These are phyloP conservation scores for Prionchulus punctatus DNA, from an alignment of 2,888 invertebrate genomes.

Conservation along the genomic window DNA sequence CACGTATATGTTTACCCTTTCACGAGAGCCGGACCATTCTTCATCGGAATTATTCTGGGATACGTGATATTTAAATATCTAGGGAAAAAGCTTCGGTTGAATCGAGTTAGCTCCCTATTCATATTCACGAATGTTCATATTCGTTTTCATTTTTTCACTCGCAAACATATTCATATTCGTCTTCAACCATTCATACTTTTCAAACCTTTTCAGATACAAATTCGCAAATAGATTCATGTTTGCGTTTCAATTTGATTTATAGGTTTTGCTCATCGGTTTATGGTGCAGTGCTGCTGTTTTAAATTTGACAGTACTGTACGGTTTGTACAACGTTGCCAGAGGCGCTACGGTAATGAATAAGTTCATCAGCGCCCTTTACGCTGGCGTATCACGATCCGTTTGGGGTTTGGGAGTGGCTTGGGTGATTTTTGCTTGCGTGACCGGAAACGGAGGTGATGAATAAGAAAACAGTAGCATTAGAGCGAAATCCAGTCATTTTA, in stretches of 20 bases:
- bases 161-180: too few relatives aligned
- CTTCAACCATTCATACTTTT: too few relatives aligned
- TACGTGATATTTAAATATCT: constrained; percentile 32
- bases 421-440: constrained; percentile 8
- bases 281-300: too few relatives aligned
- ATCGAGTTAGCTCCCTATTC: too few relatives aligned
- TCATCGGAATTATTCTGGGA: constrained; percentile 35
- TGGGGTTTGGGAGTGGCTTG: constrained; percentile 6
- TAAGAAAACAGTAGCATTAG: background rate
- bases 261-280: too few relatives aligned
- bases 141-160: too few relatives aligned
- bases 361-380: constrained; percentile 7
- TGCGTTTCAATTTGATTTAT: too few relatives aligned
- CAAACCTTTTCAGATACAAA: too few relatives aligned
- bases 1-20: constrained; percentile 36
- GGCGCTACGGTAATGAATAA: background rate
- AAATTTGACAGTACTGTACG: background rate
- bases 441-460: constrained; percentile 11
- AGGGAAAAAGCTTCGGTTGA: too few relatives aligned
- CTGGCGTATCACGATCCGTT: constrained; percentile 4
- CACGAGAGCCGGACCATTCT: constrained; percentile 36
- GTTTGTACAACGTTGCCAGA: background rate
- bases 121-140: too few relatives aligned
- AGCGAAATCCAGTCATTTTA: background rate
- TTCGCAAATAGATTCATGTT: too few relatives aligned